Percentiles rank a stretch among this genome's conserved stretches.
Conservation (phyloP, 2,888 invertebrate genomes). For the Agrochola litura region DNA sequence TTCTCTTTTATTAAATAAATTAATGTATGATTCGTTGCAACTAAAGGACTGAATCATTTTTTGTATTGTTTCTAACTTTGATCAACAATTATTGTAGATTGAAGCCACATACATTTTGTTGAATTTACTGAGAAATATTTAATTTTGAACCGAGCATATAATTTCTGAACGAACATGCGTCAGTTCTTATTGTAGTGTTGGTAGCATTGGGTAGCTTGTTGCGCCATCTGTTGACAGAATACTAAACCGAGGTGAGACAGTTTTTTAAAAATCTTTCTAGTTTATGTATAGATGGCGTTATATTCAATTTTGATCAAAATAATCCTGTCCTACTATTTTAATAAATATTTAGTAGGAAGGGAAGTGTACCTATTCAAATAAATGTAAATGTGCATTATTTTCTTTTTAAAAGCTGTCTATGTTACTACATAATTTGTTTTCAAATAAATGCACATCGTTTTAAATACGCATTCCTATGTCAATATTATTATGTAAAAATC, state of each 20-base stretch:
- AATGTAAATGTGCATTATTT: too few relatives aligned
- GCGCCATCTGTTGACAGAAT: conserved; percentile 19
- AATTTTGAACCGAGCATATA: background rate
- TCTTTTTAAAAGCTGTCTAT: too few relatives aligned
- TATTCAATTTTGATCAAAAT: background rate
- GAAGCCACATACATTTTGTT: too few relatives aligned
- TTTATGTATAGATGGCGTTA: conserved; percentile 35
- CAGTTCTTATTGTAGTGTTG: background rate
- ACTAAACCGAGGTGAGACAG: background rate
- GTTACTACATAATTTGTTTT: background rate
- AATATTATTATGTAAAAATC: conserved; percentile 36
- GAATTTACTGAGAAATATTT: background rate
- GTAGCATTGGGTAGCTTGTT: background rate
- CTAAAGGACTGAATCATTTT: too few relatives aligned
- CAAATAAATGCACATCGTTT: conserved; percentile 17
- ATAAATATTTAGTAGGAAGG: too few relatives aligned
- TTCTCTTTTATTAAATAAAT: too few relatives aligned
- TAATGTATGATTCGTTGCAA: too few relatives aligned
- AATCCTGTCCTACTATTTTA: too few relatives aligned
- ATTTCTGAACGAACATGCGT: conserved; percentile 14
- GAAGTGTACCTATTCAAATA: too few relatives aligned
- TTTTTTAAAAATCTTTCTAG: background rate
- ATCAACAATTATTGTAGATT: too few relatives aligned
- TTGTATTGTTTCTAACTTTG: too few relatives aligned
- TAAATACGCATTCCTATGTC: background rate